Evolutionary conservation across 2,113 vertebrate species (phyloP).

Genomic region (Bostrychus sinensis): DNA sequence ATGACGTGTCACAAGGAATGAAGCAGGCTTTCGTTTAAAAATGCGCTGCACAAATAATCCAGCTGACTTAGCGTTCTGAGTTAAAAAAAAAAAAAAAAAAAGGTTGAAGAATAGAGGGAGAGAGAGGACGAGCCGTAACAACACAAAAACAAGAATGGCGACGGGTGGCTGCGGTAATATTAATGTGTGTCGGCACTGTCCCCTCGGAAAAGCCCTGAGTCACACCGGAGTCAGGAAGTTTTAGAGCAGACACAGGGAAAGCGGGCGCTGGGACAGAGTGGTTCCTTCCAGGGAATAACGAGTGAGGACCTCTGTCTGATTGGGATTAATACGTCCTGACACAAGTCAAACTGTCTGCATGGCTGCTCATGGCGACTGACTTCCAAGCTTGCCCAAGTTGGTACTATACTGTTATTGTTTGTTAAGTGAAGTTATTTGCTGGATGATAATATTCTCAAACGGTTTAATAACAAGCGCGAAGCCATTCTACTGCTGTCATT

Average conservation of each 20-base stretch:
- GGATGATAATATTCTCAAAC: no score
- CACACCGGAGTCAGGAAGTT: slow-evolving; percentile 32
- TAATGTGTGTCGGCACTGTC: slow-evolving; percentile 39
- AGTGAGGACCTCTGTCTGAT: neutral
- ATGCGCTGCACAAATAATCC: slow-evolving; percentile 47
- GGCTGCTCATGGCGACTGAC: slow-evolving; percentile 9
- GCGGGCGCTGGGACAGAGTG: slow-evolving; percentile 11
- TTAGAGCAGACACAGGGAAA: slow-evolving; percentile 29
- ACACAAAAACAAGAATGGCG: slow-evolving; percentile 43
- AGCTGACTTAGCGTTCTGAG: slow-evolving; percentile 65
- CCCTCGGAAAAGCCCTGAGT: slow-evolving; percentile 36
- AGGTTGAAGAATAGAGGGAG: slow-evolving; percentile 18
- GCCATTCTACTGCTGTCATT: no score
- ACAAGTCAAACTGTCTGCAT: slow-evolving; percentile 19
- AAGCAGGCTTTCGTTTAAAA: slow-evolving; percentile 65
- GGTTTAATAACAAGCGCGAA: no score
- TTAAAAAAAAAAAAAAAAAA: slow-evolving; percentile 28
- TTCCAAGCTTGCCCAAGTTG: slow-evolving; percentile 1
- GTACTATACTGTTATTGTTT: slow-evolving; percentile 3
- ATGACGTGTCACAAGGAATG: slow-evolving; percentile 70
- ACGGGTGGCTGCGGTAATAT: slow-evolving; percentile 43
- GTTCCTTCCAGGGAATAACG: slow-evolving; percentile 23
- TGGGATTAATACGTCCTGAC: slow-evolving; percentile 39
- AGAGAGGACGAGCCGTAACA: slow-evolving; percentile 9
- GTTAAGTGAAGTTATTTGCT: no score